Evolutionary conservation across 2,797 vertebrate genomes (phyloP), one percentile per base, ranked within the genome.

Genomic region (Oryzias sinensis): DNA sequence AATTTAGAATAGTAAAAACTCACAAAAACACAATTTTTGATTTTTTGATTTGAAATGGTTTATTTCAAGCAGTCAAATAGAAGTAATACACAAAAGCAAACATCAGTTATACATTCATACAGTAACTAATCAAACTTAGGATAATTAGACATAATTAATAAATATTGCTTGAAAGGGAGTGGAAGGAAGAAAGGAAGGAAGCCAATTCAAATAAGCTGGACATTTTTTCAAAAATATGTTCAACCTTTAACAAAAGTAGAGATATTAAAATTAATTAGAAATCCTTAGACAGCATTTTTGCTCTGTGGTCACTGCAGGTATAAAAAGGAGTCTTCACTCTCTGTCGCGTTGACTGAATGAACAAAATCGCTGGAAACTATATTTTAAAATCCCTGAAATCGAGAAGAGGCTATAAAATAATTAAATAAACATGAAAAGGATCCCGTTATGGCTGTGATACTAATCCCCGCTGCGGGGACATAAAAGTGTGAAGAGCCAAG

Each of bases 241-340:
- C 14, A 17, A 22, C 44, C 58, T 20, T 14, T 24, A 2, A 44
- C 15, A 59, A 47, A 55, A 0, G 9, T 48, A 41, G 44, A 4
- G 25, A 55, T n/a, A 6, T 41, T 49, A 9, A 44, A 59, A 49
- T 43, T 5, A 29, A 59, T 27, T 44, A 13, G 4, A 67, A 66
- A 50, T 55, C 47, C 56, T 58, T 4, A 45, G 7, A 43, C 33
- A 11, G 33, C 49, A 56, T 60, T 46, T 5, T 24, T 53, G 14
- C n/a, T 54, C 53, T 9, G 16, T 43, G 18, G 16, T 64, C 46
- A 45, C n/a, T 50, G 17, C 47, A 56, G 59, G 24, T 56, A 50
- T 13, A 57, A 51, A 45, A 43, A 52, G 22, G 14, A 33, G 17
- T 56, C 18, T 44, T 22, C 20, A 2, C n/a, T 62, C 22, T 65